phyloP scores from a whole-genome alignment of 1,140 invertebrate species.

The Anthonomus grandis region DNA sequence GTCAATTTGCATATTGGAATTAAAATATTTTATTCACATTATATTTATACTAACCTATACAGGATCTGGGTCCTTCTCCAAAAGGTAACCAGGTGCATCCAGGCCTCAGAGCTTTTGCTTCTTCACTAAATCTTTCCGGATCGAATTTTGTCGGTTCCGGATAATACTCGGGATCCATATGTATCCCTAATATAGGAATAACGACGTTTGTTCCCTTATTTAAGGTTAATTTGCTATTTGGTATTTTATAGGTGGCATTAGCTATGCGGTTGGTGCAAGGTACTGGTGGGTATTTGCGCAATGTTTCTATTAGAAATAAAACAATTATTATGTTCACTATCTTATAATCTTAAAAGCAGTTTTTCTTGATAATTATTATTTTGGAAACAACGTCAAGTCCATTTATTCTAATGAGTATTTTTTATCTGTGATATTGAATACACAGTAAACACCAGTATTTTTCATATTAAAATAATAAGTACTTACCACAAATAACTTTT shows the following conservation, averaged over 20 bases:
- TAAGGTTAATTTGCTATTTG: slow-evolving; percentile 38
- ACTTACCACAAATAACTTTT: slow-evolving; percentile 35
- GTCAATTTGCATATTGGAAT: too few species aligned
- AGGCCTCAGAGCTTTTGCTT: not conserved
- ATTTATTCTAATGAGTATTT: too few species aligned
- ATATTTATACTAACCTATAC: slow-evolving; percentile 53
- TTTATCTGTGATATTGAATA: too few species aligned
- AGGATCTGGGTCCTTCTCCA: slow-evolving; percentile 14
- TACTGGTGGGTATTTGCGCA: slow-evolving; percentile 56
- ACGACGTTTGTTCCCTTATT: slow-evolving; percentile 44
- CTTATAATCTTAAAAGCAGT: too few species aligned
- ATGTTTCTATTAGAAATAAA: slow-evolving; percentile 51
- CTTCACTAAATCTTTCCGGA: slow-evolving; percentile 8
- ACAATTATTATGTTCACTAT: too few species aligned
- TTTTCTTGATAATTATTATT: too few species aligned
- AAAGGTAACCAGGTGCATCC: slow-evolving; percentile 10
- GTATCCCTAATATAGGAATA: slow-evolving; percentile 4
- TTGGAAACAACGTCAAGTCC: too few species aligned
- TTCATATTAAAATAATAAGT: not conserved
- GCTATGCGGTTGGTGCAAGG: slow-evolving; percentile 52
- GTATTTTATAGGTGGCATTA: slow-evolving; percentile 50
- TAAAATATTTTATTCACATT: too few species aligned
- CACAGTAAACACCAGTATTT: not conserved
- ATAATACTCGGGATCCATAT: slow-evolving; percentile 13
- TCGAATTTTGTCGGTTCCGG: slow-evolving; percentile 9